phyloP scores from a whole-genome alignment of 2,113 vertebrate genomes.

The Pholis gunnellus region DNA sequence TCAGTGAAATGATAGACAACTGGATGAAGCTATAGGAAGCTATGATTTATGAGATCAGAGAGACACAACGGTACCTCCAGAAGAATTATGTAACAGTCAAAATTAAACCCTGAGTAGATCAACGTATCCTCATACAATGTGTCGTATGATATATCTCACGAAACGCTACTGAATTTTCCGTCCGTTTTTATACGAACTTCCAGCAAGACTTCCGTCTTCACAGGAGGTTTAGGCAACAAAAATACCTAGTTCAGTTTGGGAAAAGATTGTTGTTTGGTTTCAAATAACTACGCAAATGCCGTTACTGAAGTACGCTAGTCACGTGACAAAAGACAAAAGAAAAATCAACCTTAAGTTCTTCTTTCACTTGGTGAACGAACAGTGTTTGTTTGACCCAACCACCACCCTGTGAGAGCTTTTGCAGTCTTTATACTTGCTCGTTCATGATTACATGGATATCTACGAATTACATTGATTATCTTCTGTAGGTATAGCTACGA shows the following conservation, averaged over 20 bases:
- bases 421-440: not conserved
- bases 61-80: not conserved
- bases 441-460: not conserved
- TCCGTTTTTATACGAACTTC: no score
- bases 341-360: not conserved
- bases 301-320: no score
- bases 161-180: no score
- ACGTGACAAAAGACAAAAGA: no score
- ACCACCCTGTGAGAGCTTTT: not conserved
- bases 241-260: no score
- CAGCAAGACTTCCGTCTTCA: no score
- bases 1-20: conserved; percentile 8
- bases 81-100: not conserved
- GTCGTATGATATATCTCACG: not conserved
- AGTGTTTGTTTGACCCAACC: not conserved
- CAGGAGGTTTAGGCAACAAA: no score
- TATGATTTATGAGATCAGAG: conserved; percentile 28
- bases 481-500: not conserved
- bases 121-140: not conserved
- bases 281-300: no score
- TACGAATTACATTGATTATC: not conserved
- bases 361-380: not conserved
- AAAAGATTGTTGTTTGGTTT: no score
- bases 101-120: not conserved
- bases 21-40: conserved; percentile 15